Evolutionary conservation across 2,113 vertebrate species (phyloP), one percentile per base, ranked within the genome.

Genomic region (Cephalopholis sonnerati): DNA sequence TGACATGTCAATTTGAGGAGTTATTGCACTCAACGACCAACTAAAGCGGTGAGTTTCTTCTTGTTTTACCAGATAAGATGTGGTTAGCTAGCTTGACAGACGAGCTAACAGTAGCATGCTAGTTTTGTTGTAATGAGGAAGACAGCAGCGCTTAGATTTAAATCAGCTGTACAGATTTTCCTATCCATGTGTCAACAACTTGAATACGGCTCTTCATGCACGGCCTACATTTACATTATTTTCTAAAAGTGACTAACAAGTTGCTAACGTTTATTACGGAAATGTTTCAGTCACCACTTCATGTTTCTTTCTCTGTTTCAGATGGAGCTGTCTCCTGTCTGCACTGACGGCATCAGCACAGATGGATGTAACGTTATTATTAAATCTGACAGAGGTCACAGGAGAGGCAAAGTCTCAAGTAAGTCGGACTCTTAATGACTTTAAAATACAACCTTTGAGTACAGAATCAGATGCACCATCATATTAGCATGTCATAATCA

Each of bases 341-440:
- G 50, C 64, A 41, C 69, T 18, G 86, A 93, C 44, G 41, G 39
- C 17, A 20, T 86, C 74, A 53, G 48, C 69, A 71, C 59, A 27
- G 85, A 86, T 0, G 84, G 75, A 32, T 46, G 53, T 10, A 44
- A 44, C 41, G 41, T 11, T 44, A 1, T 22, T 1, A 6, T 24
- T 1, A 87, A 84, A 71, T 5, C 70, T 24, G 84, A 90, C 29
- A 83, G 46, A 79, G 7, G 18, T 59, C 55, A 44, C 13, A 81
- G 57, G 78, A 93, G 74, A 79, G 77, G 82, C 51, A 94, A 92
- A 78, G 24, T 91, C 36, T 78, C 84, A 59, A 83, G 94, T 94
- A 77, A 91, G 93, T 90, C 44, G 4, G 24, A 62, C 1, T 2
- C 16, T 53, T 77, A 8, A 20, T 24, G 15, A 27, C 17, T 17